Conservation (phyloP, 1,140 invertebrate species). For the Neodiprion lecontei region DNA sequence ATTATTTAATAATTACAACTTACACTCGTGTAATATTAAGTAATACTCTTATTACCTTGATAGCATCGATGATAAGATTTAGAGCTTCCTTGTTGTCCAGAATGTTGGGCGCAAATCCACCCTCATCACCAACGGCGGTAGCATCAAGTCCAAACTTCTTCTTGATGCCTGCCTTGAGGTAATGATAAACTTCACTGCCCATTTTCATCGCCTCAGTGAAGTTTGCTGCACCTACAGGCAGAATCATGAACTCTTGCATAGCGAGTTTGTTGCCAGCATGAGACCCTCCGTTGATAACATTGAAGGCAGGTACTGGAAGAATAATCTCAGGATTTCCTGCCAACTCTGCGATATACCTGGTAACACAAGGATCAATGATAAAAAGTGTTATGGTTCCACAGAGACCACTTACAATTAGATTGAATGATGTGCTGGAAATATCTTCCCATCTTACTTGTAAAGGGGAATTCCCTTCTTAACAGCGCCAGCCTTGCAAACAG, state of each 20-base stretch:
- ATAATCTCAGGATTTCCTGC: constrained; percentile 91
- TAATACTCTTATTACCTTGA: constrained; percentile 75
- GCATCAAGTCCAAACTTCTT: constrained; percentile 93
- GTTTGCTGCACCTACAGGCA: constrained; percentile 80
- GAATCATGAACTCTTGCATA: constrained; percentile 99
- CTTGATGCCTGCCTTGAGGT: constrained; percentile 96
- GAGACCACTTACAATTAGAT: no score
- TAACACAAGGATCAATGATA: constrained; percentile 26
- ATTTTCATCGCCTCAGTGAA: constrained; percentile 99
- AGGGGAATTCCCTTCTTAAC: constrained; percentile 92
- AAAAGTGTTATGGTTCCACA: constrained; percentile 10
- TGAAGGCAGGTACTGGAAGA: constrained; percentile 96
- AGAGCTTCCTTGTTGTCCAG: constrained; percentile 94
- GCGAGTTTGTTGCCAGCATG: constrained; percentile 99
- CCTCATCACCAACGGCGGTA: constrained; percentile 98
- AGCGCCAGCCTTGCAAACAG: constrained; percentile 95
- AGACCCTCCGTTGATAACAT: constrained; percentile 99
- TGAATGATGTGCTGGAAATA: no score
- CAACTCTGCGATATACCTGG: constrained; percentile 90
- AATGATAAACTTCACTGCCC: constrained; percentile 96
- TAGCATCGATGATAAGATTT: constrained; percentile 88
- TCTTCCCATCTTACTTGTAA: constrained; percentile 63
- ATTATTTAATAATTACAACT: neutral
- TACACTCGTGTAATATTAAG: neutral
- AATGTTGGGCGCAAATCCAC: constrained; percentile 99